Percentiles rank a stretch among this genome's conserved stretches.
These are phyloP conservation scores for Exocentrus adspersus DNA, from an alignment of 2,888 invertebrate species.

Conservation along the genomic window DNA sequence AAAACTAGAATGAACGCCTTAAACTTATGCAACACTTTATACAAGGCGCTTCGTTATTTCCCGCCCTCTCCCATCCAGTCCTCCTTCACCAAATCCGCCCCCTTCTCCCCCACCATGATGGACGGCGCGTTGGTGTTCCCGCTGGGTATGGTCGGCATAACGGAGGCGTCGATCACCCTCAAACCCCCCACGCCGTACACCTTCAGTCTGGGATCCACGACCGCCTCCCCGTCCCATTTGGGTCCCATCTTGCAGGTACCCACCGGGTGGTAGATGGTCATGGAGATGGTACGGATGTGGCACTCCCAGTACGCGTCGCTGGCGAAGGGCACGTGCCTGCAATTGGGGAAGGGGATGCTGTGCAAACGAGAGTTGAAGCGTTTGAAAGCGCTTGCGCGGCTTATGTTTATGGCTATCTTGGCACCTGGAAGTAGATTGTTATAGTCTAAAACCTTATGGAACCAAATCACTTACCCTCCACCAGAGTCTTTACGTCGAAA, in stretches of 20 bases:
- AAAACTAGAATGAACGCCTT: too few relatives aligned
- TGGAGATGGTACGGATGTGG: slow-evolving; percentile 84
- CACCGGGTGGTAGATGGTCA: slow-evolving; percentile 91
- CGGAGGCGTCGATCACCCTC: slow-evolving; percentile 86
- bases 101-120: slow-evolving; percentile 93
- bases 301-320: slow-evolving; percentile 89
- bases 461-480: slow-evolving; percentile 74
- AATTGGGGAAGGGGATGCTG: slow-evolving; percentile 40
- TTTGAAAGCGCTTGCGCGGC: slow-evolving; percentile 80
- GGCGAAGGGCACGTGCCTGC: slow-evolving; percentile 73
- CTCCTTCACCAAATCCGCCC: slow-evolving; percentile 85
- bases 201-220: slow-evolving; percentile 81
- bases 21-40: neutral
- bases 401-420: slow-evolving; percentile 77
- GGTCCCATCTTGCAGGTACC: slow-evolving; percentile 93
- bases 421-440: slow-evolving; percentile 63
- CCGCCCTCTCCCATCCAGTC: slow-evolving; percentile 71
- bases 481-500: slow-evolving; percentile 79
- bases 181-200: slow-evolving; percentile 83
- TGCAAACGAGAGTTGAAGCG: slow-evolving; percentile 72
- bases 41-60: too few relatives aligned
- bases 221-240: slow-evolving; percentile 78
- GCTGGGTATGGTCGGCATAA: slow-evolving; percentile 89
- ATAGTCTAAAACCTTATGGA: too few relatives aligned
- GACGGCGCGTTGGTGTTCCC: slow-evolving; percentile 92